Conservation (phyloP, 2,797 vertebrate genomes). For the Synanceia verrucosa region DNA sequence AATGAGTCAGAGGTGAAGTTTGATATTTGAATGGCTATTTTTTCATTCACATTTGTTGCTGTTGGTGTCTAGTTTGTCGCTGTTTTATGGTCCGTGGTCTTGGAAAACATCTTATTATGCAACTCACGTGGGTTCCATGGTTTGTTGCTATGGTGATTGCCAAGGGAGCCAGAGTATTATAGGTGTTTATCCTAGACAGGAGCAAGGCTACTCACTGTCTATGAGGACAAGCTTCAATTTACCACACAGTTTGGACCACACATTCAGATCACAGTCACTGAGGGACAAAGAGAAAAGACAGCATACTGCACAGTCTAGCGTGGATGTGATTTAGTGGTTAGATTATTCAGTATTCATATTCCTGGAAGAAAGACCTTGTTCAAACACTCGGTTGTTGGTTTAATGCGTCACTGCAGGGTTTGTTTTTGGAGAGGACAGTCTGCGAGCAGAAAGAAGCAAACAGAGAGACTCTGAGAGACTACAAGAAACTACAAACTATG, state of each 20-base stretch:
- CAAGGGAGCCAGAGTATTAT: slow-evolving; percentile 81
- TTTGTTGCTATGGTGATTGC: slow-evolving; percentile 85
- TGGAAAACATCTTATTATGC: slow-evolving; percentile 80
- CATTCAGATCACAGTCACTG: slow-evolving; percentile 58
- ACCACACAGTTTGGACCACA: slow-evolving; percentile 71
- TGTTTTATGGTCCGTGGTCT: slow-evolving; percentile 70
- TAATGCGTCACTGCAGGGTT: slow-evolving; percentile 71
- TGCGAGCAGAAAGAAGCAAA: slow-evolving; percentile 48
- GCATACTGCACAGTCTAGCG: slow-evolving; percentile 38
- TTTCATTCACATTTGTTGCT: slow-evolving; percentile 54
- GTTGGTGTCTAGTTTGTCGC: slow-evolving; percentile 60
- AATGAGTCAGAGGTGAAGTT: slow-evolving; percentile 48
- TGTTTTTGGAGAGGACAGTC: slow-evolving; percentile 62
- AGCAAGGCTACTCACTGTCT: slow-evolving; percentile 71
- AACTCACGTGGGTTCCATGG: slow-evolving; percentile 80
- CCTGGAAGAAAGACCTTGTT: slow-evolving; percentile 70
- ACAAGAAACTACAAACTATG: slow-evolving; percentile 35
- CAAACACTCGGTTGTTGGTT: slow-evolving; percentile 74
- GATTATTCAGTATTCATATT: slow-evolving; percentile 70
- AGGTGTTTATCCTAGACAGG: slow-evolving; percentile 82
- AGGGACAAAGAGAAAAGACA: slow-evolving; percentile 52
- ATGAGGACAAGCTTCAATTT: slow-evolving; percentile 72
- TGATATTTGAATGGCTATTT: slow-evolving; percentile 60
- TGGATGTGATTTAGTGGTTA: slow-evolving; percentile 35
- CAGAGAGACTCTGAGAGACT: slow-evolving; percentile 26